phyloP scores from a whole-genome alignment of 1,140 invertebrate genomes.

The Pseudomyrmex pallidus region DNA sequence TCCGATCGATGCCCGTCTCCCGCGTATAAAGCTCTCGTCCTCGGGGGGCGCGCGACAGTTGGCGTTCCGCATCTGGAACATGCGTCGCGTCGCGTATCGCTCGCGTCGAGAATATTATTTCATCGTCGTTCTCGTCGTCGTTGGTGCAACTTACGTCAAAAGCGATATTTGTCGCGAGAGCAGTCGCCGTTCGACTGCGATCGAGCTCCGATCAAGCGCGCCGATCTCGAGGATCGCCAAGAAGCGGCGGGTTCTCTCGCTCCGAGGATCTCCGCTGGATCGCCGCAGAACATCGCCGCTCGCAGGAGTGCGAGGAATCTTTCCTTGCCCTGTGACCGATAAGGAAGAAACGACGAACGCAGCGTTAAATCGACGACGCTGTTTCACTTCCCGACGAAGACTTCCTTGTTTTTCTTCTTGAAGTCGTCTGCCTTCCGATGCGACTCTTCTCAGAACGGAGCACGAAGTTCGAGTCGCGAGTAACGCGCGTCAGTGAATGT shows the following conservation, averaged over 20 bases:
- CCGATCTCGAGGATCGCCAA: not conserved
- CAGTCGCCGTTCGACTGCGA: not conserved
- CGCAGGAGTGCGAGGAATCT: conserved; percentile 4
- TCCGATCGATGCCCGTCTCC: conserved; percentile 83
- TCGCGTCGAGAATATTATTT: conserved; percentile 30
- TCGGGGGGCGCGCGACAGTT: conserved; percentile 81
- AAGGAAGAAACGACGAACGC: conserved; percentile 35
- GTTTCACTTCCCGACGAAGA: not conserved
- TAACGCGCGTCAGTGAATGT: conserved; percentile 8
- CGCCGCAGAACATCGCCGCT: not conserved
- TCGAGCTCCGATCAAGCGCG: not conserved
- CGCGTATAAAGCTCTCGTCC: conserved; percentile 82
- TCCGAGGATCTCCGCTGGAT: not conserved
- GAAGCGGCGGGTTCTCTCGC: not conserved
- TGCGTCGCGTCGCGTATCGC: conserved; percentile 73
- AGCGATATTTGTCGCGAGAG: conserved; percentile 11
- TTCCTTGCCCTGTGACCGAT: conserved; percentile 14
- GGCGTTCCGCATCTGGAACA: conserved; percentile 79
- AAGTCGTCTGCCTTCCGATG: conserved; percentile 5
- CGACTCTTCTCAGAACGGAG: not conserved
- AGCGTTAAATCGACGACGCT: conserved; percentile 1
- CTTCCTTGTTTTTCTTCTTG: not conserved
- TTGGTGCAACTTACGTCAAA: not conserved
- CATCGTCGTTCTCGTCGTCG: conserved; percentile 7
- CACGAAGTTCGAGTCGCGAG: not conserved